phyloP scores from a whole-genome alignment of 2,888 invertebrate species.

The Panzeria rudis region DNA sequence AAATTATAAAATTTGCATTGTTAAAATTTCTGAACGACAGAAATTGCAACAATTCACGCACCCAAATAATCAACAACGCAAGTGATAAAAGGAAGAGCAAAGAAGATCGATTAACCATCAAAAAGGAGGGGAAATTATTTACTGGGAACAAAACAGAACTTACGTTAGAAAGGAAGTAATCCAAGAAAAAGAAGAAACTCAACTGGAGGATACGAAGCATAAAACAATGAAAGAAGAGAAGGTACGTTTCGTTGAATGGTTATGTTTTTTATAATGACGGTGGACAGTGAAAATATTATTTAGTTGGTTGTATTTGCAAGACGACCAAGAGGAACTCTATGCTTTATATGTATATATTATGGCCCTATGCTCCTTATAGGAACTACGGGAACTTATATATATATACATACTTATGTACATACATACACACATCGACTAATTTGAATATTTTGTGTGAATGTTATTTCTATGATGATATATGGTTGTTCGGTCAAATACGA shows the following conservation, averaged over 20 bases:
- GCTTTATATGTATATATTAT: not conserved
- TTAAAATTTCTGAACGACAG: slow-evolving; percentile 57
- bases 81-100: slow-evolving; percentile 12
- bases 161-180: slow-evolving; percentile 41
- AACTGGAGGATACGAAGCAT: slow-evolving; percentile 71
- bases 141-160: slow-evolving; percentile 21
- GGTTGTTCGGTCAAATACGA: slow-evolving; percentile 1
- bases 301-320: not conserved
- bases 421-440: not conserved
- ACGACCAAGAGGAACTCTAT: not conserved
- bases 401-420: not conserved
- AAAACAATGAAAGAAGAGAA: slow-evolving; percentile 79
- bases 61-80: slow-evolving; percentile 1
- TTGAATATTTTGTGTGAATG: not conserved
- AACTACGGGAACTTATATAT: too few species aligned
- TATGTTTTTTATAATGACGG: slow-evolving; percentile 7
- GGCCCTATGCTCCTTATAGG: too few species aligned
- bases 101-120: slow-evolving; percentile 25
- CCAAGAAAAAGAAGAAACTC: slow-evolving; percentile 57
- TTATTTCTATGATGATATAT: slow-evolving; percentile 1
- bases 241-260: slow-evolving; percentile 72
- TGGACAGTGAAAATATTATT: not conserved
- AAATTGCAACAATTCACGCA: slow-evolving; percentile 42
- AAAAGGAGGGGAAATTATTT: slow-evolving; percentile 22
- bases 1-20: slow-evolving; percentile 44